Conservation (phyloP, 2,113 vertebrate genomes). For the Calypte anna region DNA sequence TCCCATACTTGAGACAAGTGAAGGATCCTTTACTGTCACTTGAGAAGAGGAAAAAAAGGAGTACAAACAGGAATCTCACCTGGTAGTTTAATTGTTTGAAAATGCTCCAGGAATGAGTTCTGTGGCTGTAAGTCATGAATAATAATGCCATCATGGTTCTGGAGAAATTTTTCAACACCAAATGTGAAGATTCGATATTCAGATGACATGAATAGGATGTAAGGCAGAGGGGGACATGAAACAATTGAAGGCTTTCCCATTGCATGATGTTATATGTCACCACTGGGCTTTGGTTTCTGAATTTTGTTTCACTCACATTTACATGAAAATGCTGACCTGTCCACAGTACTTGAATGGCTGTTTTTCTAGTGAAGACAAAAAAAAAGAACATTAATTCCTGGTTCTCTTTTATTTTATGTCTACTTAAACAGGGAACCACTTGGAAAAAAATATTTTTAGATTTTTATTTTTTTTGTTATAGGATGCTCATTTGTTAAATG, state of each 20-base stretch:
- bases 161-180: background rate
- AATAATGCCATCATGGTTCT: background rate
- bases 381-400: background rate
- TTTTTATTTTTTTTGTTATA: background rate
- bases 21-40: background rate
- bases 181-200: background rate
- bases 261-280: background rate
- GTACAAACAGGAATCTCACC: background rate
- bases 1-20: background rate
- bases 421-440: background rate
- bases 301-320: background rate
- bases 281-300: background rate
- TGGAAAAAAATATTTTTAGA: background rate
- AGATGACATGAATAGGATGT: background rate
- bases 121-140: conserved; percentile 16
- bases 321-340: background rate
- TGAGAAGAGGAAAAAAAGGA: background rate
- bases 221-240: background rate
- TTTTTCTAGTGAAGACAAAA: background rate
- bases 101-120: background rate
- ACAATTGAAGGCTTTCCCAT: background rate
- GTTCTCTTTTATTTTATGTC: background rate
- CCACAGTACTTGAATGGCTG: background rate
- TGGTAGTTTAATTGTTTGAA: background rate
- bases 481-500: background rate